Evolutionary conservation across 2,797 vertebrate species (phyloP).

Genomic region (Tachyglossus aculeatus): DNA sequence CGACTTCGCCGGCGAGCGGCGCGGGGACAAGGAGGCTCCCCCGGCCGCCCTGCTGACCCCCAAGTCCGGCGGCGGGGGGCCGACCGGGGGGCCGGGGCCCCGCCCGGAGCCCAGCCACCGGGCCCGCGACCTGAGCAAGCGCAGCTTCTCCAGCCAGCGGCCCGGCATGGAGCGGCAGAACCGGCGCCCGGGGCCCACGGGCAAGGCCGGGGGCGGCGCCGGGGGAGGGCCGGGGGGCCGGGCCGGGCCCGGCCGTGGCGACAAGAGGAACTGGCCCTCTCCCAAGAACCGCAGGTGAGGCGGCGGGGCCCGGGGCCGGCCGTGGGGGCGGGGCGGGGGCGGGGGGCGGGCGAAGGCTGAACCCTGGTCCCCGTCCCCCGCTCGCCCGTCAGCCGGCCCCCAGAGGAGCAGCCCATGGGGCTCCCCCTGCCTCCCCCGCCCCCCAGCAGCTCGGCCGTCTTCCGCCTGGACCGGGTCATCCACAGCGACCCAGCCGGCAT

Average conservation of each 20-base stretch:
- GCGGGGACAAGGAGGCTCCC: constrained; percentile 75
- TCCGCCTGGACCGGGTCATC: constrained; percentile 73
- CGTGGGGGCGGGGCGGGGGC: background rate
- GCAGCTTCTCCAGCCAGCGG: constrained; percentile 93
- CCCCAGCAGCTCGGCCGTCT: constrained; percentile 71
- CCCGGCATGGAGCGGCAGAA: constrained; percentile 94
- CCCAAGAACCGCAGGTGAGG: constrained; percentile 90
- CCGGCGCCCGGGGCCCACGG: constrained; percentile 75
- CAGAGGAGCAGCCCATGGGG: constrained; percentile 64
- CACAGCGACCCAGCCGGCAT: constrained; percentile 75
- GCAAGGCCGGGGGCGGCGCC: constrained; percentile 63
- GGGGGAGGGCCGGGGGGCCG: constrained; percentile 72
- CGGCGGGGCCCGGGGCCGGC: background rate
- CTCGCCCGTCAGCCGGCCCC: constrained; percentile 52
- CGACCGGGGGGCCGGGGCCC: constrained; percentile 4
- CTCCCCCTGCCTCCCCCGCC: constrained; percentile 63
- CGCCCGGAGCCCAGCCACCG: constrained; percentile 66
- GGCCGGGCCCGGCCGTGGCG: constrained; percentile 69
- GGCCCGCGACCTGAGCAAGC: constrained; percentile 83
- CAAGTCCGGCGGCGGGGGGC: constrained; percentile 30
- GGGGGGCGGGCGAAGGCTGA: background rate
- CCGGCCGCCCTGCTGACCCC: constrained; percentile 61
- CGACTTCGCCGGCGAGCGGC: constrained; percentile 88
- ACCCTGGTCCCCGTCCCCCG: background rate
- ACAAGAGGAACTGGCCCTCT: constrained; percentile 84